A percentile compares a stretch with the other conserved stretches of the same genome.
phyloP scores from a whole-genome alignment of 2,888 invertebrate genomes.

The Ametastegia equiseti region DNA sequence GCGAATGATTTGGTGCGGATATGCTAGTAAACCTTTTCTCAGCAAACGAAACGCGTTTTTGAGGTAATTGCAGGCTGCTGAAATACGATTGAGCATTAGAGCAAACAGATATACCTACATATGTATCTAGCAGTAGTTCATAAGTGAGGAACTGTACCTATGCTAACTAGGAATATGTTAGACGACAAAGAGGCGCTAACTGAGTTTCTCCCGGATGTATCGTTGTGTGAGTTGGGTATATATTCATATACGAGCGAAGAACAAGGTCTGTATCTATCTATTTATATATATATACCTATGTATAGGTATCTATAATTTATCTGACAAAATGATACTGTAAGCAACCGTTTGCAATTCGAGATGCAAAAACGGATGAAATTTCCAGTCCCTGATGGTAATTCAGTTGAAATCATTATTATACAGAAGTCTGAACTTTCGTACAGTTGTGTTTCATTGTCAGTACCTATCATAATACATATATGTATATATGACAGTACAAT shows the following conservation, averaged over 20 bases:
- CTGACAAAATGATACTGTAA: no score
- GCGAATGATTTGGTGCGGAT: not conserved
- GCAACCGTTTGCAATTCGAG: no score
- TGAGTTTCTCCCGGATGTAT: constrained; percentile 39
- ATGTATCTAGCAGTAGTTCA: not conserved
- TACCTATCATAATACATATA: no score
- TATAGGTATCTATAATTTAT: no score
- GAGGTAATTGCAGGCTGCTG: not conserved
- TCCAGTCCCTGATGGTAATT: no score
- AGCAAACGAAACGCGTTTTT: not conserved
- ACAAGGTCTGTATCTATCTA: not conserved
- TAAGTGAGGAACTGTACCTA: constrained; percentile 5
- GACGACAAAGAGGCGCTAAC: constrained; percentile 19
- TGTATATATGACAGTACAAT: no score
- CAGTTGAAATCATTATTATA: no score
- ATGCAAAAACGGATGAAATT: no score
- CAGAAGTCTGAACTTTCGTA: no score
- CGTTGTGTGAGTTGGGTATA: not conserved
- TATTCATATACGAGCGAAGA: not conserved
- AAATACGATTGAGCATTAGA: no score
- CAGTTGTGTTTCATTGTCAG: no score
- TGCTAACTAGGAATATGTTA: constrained; percentile 11
- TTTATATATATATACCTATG: not conserved
- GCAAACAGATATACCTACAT: no score
- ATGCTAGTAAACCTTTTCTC: not conserved